These are phyloP conservation scores for Bibio marci DNA, from an alignment of 2,888 invertebrate species.

Conservation along the genomic window DNA sequence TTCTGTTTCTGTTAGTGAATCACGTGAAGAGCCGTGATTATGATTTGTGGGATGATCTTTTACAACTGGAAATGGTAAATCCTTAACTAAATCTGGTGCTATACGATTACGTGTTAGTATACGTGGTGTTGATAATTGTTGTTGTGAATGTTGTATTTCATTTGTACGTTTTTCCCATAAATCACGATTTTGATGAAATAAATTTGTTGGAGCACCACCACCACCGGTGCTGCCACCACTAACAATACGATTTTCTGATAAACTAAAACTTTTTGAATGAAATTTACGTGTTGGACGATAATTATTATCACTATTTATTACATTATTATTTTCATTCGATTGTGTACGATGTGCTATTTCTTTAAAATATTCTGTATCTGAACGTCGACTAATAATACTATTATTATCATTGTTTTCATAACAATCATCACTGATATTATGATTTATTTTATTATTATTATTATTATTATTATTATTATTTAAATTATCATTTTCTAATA, in stretches of 20 bases:
- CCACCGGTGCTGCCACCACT: not conserved
- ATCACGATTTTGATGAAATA: conserved; percentile 32
- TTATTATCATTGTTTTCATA: not conserved
- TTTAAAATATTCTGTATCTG: conserved; percentile 10
- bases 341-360: conserved; percentile 2
- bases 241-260: conserved; percentile 11
- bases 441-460: too few species aligned
- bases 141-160: conserved; percentile 34
- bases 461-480: conserved; percentile 1
- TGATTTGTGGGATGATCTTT: conserved; percentile 18
- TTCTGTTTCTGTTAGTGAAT: conserved; percentile 29
- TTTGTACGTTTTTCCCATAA: conserved; percentile 43
- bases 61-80: conserved; percentile 45
- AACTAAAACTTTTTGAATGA: conserved; percentile 13
- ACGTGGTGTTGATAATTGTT: conserved; percentile 28
- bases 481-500: not conserved
- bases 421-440: not conserved
- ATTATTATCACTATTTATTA: conserved; percentile 1
- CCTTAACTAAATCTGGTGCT: conserved; percentile 71
- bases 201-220: conserved; percentile 6
- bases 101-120: conserved; percentile 23
- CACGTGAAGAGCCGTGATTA: conserved; percentile 14
- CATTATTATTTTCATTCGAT: not conserved
- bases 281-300: conserved; percentile 10
- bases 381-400: conserved; percentile 9